These are phyloP conservation scores for Anguilla rostrata DNA, from an alignment of 2,113 vertebrate genomes.

Conservation along the genomic window DNA sequence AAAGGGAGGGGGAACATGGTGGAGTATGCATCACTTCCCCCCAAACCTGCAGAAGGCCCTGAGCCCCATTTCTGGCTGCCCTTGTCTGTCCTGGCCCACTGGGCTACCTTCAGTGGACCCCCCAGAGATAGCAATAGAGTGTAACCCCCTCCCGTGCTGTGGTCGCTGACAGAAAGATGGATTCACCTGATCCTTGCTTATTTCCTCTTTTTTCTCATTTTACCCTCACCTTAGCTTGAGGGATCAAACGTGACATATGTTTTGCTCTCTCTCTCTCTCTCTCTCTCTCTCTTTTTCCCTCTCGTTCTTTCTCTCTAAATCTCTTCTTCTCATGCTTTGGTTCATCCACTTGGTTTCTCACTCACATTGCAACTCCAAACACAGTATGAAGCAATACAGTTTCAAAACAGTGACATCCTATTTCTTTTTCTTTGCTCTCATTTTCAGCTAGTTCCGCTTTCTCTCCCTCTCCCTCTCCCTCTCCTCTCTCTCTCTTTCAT, in stretches of 20 bases:
- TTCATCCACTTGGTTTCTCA: background rate
- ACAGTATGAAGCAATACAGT: background rate
- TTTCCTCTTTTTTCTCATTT: slow-evolving; percentile 8
- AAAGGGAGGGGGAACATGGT: no score
- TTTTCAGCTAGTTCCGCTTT: background rate
- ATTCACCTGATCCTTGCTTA: background rate
- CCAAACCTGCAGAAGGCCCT: no score
- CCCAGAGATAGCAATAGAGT: no score
- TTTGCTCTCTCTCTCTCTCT: no score
- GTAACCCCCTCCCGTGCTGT: background rate
- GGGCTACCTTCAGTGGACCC: background rate
- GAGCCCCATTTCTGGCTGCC: background rate
- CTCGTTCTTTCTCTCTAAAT: no score
- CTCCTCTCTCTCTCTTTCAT: background rate
- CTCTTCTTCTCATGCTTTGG: no score
- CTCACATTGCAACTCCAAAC: background rate
- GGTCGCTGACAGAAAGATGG: background rate
- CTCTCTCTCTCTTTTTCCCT: no score
- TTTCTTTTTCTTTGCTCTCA: slow-evolving; percentile 2
- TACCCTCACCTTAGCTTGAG: slow-evolving; percentile 1
- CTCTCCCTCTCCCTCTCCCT: slow-evolving; percentile 10
- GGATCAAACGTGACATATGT: background rate
- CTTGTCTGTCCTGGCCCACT: background rate
- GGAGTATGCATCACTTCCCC: no score
- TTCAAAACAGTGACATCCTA: background rate